Evolutionary conservation across 2,888 invertebrate species (phyloP), one percentile per base, ranked within the genome.

Genomic region (Hybos culiciformis): DNA sequence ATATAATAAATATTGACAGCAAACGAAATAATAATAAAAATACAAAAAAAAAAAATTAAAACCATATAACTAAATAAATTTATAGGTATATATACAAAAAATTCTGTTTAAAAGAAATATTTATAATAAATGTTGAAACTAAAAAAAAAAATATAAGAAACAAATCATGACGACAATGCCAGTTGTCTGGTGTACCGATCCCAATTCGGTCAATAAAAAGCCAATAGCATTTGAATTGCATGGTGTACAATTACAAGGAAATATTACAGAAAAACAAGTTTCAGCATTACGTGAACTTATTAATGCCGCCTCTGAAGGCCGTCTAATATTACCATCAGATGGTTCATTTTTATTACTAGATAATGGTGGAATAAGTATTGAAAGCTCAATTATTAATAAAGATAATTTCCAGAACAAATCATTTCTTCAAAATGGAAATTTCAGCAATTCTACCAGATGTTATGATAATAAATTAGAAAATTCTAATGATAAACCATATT

Each of bases 171-270:
- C 67, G 48, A 57, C 64, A 49, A 66, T 64, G 60, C 67, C 67
- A 29, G 67, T 67, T 40, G 67, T 67, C 40, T 67, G 67, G 67
- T 67, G 67, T 49, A 61, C 65, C 48, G 65, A 67, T 56, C 64
- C 67, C 29, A 67, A 67, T 51, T 66, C 67, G 56, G 62, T 61
- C 37, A 66, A 61, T 52, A 63, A 63, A 45, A 64, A 66, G 46
- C 67, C 67, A 17, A 61, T 62, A 23, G 67, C 67, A 38, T 67
- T 66, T 49, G 63, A 67, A 32, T 52, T 67, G 29, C 67, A 67
- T 44, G 67, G 67, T 43, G 66, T 67, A 20, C 66, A 67, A 46
- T 50, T 67, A 48, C 67, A 67, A 54, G 67, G 67, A 9, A 66
- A 66, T 51, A 62, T 67, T 12, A 66, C 63, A 1, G 64, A 66